Evolutionary conservation across 2,888 invertebrate genomes (phyloP).

Genomic region (Rhogogaster chlorosoma): DNA sequence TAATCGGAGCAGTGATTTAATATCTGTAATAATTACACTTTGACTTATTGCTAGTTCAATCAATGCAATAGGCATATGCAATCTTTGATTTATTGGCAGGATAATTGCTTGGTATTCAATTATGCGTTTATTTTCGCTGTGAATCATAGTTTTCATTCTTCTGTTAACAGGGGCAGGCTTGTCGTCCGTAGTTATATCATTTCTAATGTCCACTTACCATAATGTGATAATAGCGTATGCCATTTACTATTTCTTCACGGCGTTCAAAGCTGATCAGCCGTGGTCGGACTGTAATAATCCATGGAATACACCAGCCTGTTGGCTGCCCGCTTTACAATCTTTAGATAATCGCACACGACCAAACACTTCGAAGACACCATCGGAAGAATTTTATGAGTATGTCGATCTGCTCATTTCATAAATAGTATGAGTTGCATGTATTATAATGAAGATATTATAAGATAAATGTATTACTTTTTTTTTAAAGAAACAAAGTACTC

Average conservation of each 20-base stretch:
- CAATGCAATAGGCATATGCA: not conserved
- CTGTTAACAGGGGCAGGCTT: slow-evolving; percentile 90
- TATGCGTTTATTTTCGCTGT: not conserved
- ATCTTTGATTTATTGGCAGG: not conserved
- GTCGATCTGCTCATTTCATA: not conserved
- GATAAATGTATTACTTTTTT: slow-evolving; percentile 55
- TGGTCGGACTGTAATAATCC: slow-evolving; percentile 92
- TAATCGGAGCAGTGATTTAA: slow-evolving; percentile 35
- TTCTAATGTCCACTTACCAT: slow-evolving; percentile 97
- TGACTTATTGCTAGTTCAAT: not conserved
- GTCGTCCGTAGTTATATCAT: slow-evolving; percentile 96
- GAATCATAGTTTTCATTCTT: slow-evolving; percentile 4
- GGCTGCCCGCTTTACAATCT: slow-evolving; percentile 83
- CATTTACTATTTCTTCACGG: slow-evolving; percentile 95
- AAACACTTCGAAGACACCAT: slow-evolving; percentile 88
- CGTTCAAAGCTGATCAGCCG: slow-evolving; percentile 92
- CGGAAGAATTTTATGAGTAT: slow-evolving; percentile 97
- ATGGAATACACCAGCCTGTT: slow-evolving; percentile 92
- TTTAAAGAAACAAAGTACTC: slow-evolving; percentile 90
- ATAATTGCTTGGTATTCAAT: not conserved
- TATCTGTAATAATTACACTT: slow-evolving; percentile 1
- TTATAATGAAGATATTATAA: not conserved
- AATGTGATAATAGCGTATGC: slow-evolving; percentile 97
- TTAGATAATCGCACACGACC: slow-evolving; percentile 83
- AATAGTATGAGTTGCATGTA: not conserved